phyloP scores from a whole-genome alignment of 2,113 vertebrate species.

The Parotia lawesii region DNA sequence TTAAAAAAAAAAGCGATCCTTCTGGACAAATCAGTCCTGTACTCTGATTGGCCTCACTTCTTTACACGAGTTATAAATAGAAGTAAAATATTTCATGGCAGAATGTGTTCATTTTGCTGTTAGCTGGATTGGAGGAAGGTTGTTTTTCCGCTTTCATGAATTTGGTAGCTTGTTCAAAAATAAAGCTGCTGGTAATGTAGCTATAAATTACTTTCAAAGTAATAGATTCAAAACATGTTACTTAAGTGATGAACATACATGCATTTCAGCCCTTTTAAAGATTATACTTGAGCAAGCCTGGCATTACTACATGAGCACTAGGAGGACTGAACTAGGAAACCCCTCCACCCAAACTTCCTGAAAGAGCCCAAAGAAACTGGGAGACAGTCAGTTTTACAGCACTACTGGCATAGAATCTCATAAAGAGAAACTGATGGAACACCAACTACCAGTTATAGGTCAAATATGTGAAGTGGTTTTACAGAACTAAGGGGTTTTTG shows the following conservation, averaged over 20 bases:
- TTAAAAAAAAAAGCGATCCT: conserved; percentile 5
- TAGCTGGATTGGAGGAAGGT: not conserved
- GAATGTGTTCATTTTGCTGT: not conserved
- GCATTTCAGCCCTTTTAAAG: not conserved
- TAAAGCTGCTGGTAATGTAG: not conserved
- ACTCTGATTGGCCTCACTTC: not conserved
- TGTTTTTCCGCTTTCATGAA: not conserved
- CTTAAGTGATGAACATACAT: not conserved
- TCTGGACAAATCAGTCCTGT: conserved; percentile 28
- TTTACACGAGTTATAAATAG: not conserved
- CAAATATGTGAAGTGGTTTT: not conserved
- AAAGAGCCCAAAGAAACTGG: not conserved
- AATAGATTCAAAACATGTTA: not conserved
- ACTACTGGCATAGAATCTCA: not conserved
- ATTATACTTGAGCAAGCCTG: not conserved
- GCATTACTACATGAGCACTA: not conserved
- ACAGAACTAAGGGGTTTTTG: not conserved
- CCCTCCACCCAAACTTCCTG: not conserved
- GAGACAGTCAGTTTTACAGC: not conserved
- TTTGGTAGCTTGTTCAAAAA: conserved; percentile 1
- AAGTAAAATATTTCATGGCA: not conserved
- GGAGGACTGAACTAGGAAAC: not conserved
- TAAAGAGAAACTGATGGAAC: not conserved
- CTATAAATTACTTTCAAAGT: conserved; percentile 15
- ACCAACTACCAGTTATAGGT: rapidly evolving